Percentiles rank a stretch among this genome's conserved stretches.
phyloP scores from a whole-genome alignment of 2,797 vertebrate genomes.

The Siniperca obscura region DNA sequence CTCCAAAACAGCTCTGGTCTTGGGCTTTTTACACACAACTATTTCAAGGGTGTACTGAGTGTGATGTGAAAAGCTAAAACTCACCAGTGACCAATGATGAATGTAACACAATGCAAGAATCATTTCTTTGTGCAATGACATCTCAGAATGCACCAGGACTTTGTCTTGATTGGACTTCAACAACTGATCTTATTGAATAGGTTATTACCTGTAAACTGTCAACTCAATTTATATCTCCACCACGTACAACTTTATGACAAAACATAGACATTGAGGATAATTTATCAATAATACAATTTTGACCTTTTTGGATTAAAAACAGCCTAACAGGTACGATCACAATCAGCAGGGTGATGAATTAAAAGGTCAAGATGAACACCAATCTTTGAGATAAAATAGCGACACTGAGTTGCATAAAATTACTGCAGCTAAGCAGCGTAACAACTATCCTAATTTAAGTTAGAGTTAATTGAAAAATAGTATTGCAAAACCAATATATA shows the following conservation, averaged over 20 bases:
- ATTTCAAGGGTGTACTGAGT: background rate
- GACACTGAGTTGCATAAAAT: constrained; percentile 8
- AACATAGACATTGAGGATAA: background rate
- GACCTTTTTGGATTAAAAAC: constrained; percentile 37
- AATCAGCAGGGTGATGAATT: constrained; percentile 37
- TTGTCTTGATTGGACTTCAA: background rate
- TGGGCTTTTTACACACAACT: background rate
- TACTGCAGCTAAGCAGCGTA: background rate
- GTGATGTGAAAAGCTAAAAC: background rate
- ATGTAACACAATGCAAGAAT: background rate
- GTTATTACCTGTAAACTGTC: background rate
- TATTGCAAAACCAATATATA: background rate
- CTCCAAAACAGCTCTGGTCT: background rate
- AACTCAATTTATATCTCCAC: background rate
- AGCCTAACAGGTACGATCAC: constrained; percentile 22
- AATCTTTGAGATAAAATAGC: constrained; percentile 16
- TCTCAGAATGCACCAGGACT: background rate
- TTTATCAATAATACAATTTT: constrained; percentile 1
- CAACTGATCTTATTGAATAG: background rate
- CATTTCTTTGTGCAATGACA: background rate
- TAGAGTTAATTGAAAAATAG: background rate
- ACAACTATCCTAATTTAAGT: background rate
- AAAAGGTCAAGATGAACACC: constrained; percentile 50
- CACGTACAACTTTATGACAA: background rate
- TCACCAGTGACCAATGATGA: background rate